Evolutionary conservation across 1,140 invertebrate species (phyloP).

Genomic region (Rhyzopertha dominica): DNA sequence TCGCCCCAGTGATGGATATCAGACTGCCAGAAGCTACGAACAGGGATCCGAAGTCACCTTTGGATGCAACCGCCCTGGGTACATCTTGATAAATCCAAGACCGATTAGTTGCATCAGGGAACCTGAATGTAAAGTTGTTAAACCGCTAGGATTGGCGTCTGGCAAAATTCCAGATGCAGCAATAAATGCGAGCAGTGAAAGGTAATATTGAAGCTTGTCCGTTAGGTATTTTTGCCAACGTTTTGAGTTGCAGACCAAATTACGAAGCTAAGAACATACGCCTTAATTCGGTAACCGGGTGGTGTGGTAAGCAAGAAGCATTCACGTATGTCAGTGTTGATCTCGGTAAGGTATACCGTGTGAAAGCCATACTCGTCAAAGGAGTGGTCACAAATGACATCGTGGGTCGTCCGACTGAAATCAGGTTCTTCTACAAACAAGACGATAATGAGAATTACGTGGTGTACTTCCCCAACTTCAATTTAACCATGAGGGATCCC

Average conservation of each 20-base stretch:
- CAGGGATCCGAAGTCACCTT: slow-evolving; percentile 88
- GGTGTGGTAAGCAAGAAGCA: slow-evolving; percentile 91
- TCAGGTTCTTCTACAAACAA: slow-evolving; percentile 95
- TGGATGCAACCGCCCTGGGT: slow-evolving; percentile 84
- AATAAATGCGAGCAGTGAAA: slow-evolving; percentile 93
- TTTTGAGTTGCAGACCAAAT: slow-evolving; percentile 58
- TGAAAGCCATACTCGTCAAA: slow-evolving; percentile 89
- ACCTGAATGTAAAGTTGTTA: slow-evolving; percentile 90
- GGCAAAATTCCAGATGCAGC: slow-evolving; percentile 90
- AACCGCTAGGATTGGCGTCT: slow-evolving; percentile 84
- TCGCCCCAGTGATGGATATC: slow-evolving; percentile 83
- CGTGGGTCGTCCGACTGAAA: slow-evolving; percentile 89
- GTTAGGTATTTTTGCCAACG: background rate
- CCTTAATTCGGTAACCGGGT: slow-evolving; percentile 90
- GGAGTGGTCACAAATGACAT: slow-evolving; percentile 93
- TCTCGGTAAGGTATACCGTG: slow-evolving; percentile 80
- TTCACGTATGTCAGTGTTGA: slow-evolving; percentile 95
- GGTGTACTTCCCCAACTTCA: slow-evolving; percentile 94
- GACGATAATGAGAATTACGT: slow-evolving; percentile 90
- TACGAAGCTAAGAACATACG: slow-evolving; percentile 87
- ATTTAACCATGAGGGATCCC: slow-evolving; percentile 85
- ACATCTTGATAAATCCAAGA: slow-evolving; percentile 84
- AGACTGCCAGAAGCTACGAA: slow-evolving; percentile 87
- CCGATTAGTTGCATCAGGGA: slow-evolving; percentile 88
- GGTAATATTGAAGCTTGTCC: slow-evolving; percentile 38